phyloP scores from a whole-genome alignment of 2,113 vertebrate genomes.

The Aegotheles bennettii region DNA sequence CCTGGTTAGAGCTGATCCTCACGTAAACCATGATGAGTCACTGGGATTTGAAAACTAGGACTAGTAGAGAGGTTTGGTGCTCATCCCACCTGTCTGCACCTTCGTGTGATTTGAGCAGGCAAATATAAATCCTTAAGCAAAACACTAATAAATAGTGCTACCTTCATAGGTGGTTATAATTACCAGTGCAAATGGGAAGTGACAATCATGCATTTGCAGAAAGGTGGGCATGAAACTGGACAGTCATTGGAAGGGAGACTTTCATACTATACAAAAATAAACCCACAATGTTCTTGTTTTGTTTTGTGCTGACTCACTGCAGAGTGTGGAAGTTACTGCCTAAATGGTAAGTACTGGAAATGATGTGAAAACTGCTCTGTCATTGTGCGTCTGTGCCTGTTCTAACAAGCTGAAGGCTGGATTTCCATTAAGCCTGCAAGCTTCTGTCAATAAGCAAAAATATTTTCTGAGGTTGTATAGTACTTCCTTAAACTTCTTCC shows the following conservation, averaged over 20 bases:
- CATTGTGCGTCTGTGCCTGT: not conserved
- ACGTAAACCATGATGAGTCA: not conserved
- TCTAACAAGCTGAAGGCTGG: not conserved
- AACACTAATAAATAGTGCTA: not conserved
- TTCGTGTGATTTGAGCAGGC: not conserved
- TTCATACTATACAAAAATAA: slow-evolving; percentile 28
- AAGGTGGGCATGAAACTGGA: not conserved
- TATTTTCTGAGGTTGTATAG: not conserved
- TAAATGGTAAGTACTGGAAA: slow-evolving; percentile 90
- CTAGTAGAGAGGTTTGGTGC: not conserved
- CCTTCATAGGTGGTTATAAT: not conserved
- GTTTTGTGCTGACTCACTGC: slow-evolving; percentile 77
- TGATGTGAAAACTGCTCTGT: not conserved
- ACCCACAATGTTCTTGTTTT: slow-evolving; percentile 63
- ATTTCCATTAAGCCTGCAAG: not conserved
- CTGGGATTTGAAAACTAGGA: not conserved
- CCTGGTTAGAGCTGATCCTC: not conserved
- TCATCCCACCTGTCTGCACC: not conserved
- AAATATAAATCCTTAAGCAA: not conserved
- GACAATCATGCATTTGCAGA: not conserved
- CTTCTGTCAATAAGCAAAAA: not conserved
- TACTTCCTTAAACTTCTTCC: not conserved
- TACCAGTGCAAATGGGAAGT: not conserved
- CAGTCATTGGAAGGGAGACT: not conserved
- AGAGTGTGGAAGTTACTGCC: slow-evolving; percentile 97